Evolutionary conservation across 2,797 vertebrate species (phyloP).

Genomic region (Diceros bicornis): DNA sequence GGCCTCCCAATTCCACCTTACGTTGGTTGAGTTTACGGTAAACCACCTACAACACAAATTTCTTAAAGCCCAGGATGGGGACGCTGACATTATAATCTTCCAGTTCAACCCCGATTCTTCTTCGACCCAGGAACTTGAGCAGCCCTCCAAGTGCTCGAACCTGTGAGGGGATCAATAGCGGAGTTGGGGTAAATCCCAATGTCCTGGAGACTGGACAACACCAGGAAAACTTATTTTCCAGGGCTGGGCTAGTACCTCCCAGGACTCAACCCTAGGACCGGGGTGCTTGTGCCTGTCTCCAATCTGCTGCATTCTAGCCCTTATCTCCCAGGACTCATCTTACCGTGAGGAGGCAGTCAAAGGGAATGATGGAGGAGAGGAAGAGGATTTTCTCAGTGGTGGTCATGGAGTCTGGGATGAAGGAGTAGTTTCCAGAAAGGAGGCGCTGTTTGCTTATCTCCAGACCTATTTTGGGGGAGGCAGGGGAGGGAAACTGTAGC

Average conservation of each 20-base stretch:
- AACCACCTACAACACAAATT: conserved; percentile 91
- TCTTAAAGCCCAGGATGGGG: conserved; percentile 95
- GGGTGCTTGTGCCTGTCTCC: conserved; percentile 19
- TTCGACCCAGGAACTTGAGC: conserved; percentile 96
- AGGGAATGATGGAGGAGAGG: conserved; percentile 96
- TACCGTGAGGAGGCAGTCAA: conserved; percentile 95
- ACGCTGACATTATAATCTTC: conserved; percentile 94
- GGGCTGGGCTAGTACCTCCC: background rate
- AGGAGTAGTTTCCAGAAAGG: conserved; percentile 94
- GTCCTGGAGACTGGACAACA: background rate
- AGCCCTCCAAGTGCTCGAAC: conserved; percentile 95
- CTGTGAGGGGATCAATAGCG: conserved; percentile 83
- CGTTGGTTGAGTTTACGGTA: conserved; percentile 37
- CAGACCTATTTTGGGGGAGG: conserved; percentile 88
- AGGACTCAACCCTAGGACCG: background rate
- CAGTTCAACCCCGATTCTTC: conserved; percentile 96
- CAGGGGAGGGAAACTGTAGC: background rate
- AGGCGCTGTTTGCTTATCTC: conserved; percentile 97
- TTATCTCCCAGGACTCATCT: conserved; percentile 72
- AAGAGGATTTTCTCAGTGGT: conserved; percentile 94
- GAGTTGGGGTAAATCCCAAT: background rate
- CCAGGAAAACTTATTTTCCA: conserved; percentile 59
- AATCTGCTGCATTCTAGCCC: background rate
- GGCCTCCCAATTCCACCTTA: conserved; percentile 44
- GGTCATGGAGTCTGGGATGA: conserved; percentile 93